Conservation (phyloP, 2,888 invertebrate species). For the Gerosis bhagava region DNA sequence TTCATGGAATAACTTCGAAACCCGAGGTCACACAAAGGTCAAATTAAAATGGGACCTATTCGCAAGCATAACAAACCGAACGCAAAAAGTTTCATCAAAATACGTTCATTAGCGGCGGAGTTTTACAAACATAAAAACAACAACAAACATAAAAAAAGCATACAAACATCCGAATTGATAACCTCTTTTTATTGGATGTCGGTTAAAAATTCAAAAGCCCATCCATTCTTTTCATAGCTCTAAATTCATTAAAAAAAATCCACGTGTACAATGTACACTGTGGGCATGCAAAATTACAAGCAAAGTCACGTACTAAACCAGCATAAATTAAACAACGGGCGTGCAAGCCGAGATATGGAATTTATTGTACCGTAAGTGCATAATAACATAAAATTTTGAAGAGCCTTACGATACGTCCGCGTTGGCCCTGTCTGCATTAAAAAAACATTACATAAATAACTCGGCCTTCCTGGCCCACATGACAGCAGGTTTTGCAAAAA, state of each 20-base stretch:
- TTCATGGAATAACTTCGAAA: too few species aligned
- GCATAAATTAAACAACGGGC: conserved; percentile 13
- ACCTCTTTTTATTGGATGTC: too few species aligned
- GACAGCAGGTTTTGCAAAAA: conserved; percentile 15
- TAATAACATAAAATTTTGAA: conserved; percentile 25
- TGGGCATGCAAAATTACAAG: conserved; percentile 9
- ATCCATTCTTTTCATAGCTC: too few species aligned
- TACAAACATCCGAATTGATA: too few species aligned
- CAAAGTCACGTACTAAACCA: conserved; percentile 16
- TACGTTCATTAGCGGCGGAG: too few species aligned
- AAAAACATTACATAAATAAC: conserved; percentile 30
- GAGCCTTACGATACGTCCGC: conserved; percentile 14
- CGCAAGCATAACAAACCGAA: too few species aligned
- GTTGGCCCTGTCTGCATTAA: conserved; percentile 20
- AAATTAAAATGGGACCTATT: too few species aligned
- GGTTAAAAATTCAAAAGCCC: too few species aligned
- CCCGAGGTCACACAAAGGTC: too few species aligned
- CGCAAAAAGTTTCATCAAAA: too few species aligned
- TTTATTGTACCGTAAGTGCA: conserved; percentile 25
- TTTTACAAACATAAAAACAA: too few species aligned
- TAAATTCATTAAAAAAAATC: background rate
- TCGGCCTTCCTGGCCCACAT: conserved; percentile 20
- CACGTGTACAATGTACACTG: conserved; percentile 10
- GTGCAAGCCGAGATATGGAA: conserved; percentile 18
- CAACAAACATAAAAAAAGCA: too few species aligned